Conservation (phyloP, 2,888 invertebrate species). For the Helobdella robusta region DNA sequence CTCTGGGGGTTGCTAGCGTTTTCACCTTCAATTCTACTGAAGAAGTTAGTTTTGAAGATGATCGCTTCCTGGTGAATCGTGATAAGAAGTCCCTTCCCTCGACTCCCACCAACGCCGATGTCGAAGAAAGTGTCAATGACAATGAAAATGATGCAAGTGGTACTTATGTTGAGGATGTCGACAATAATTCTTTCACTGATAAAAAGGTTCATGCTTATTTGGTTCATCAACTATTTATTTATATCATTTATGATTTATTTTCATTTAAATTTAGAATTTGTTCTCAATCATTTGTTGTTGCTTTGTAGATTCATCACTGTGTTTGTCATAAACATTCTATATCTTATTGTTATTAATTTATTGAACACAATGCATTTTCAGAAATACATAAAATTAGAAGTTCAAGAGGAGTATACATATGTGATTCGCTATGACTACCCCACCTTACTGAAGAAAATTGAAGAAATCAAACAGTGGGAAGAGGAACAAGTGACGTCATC, state of each 20-base stretch:
- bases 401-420: conserved; percentile 4
- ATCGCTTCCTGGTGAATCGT: too few relatives aligned
- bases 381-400: not conserved
- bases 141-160: not conserved
- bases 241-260: not conserved
- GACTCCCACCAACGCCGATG: not conserved
- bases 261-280: not conserved
- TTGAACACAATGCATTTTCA: too few relatives aligned
- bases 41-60: not conserved
- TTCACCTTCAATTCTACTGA: conserved; percentile 14
- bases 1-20: conserved; percentile 1
- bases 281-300: too few relatives aligned
- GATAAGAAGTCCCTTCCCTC: conserved; percentile 2
- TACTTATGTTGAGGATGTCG: not conserved
- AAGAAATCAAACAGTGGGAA: conserved; percentile 8
- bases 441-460: not conserved
- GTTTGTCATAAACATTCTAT: too few relatives aligned
- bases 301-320: too few relatives aligned
- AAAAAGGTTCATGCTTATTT: not conserved
- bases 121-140: conserved; percentile 1
- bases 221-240: not conserved
- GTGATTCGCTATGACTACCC: conserved; percentile 6
- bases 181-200: not conserved
- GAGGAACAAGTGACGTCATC: not conserved
- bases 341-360: too few relatives aligned